Base-by-base conservation (phyloP, 2,888 invertebrate species). In the Sinohyriopsis cumingii region DNA sequence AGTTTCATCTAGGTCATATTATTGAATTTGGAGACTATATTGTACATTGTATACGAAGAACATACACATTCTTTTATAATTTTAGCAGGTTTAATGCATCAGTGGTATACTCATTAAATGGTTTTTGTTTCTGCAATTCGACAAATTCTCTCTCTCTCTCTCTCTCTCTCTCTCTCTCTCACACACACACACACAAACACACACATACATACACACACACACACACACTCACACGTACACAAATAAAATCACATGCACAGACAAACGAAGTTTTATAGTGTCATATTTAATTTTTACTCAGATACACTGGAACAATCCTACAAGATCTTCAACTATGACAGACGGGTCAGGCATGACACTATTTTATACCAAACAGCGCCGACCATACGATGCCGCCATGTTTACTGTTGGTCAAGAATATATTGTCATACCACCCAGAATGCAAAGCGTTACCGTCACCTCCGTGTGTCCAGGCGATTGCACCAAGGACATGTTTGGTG, bases 381-480 rank as follows among this genome's bases (percentile, higher is more conserved):
- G 78, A 53, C 57, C 59, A 12, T 70, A 73, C 62, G 77, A 81
- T 68, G 75, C 82, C 20, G 80, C 77, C 12, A 77, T 79, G 57
- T 72, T 82, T 65, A 60, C 74, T 4, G 68, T 80, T n/a, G 81
- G 81, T 18, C 81, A 79, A 59, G 75, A 82, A 45, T 75, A 78
- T 61, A 67, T 83, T 5, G 54, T 69, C n/a, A 81, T 83, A 59
- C 83, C 83, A 1, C 82, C 82, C 0, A 63, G 69, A 15, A 56
- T 67, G 18, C 56, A 60, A 18, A 66, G 69, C 22, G 67, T 76
- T 20, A 60, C 28, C 6, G 79, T 80, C 63, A 65, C 73, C 5
- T 75, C 83, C 9, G 65, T 66, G 0, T 84, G 84, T 68, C 80
- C 84, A 1, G 65, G 71, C 19, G 76, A 78, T 33, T 85, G 85